These are phyloP conservation scores for Meloidogyne exigua DNA, from an alignment of 1,140 invertebrate genomes.

Conservation along the genomic window DNA sequence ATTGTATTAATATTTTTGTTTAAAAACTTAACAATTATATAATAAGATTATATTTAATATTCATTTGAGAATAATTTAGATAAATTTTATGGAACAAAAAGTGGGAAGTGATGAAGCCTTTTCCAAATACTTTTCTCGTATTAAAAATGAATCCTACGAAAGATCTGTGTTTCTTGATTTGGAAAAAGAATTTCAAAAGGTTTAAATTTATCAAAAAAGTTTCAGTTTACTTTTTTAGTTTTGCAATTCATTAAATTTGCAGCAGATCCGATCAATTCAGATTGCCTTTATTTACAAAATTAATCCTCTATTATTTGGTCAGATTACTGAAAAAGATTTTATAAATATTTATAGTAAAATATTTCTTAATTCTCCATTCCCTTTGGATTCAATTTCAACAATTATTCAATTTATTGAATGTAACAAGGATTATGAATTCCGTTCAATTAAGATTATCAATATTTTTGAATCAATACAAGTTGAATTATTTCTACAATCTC, in stretches of 20 bases:
- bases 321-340: constrained; percentile 17
- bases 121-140: not conserved
- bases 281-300: constrained; percentile 14
- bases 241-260: not conserved
- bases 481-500: not conserved
- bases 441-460: not conserved
- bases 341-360: not conserved
- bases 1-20: too few relatives aligned
- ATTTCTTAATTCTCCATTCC: not conserved
- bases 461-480: constrained; percentile 11
- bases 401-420: not conserved
- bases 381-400: not conserved
- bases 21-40: too few relatives aligned
- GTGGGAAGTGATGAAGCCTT: not conserved
- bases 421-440: not conserved
- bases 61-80: not conserved
- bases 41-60: too few relatives aligned
- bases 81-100: not conserved
- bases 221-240: not conserved
- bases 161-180: not conserved
- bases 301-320: constrained; percentile 5
- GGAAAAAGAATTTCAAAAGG: not conserved
- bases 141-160: not conserved
- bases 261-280: not conserved
- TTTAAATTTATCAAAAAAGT: not conserved